Evolutionary conservation across 2,888 invertebrate species (phyloP).

Genomic region (Tigriopus californicus): DNA sequence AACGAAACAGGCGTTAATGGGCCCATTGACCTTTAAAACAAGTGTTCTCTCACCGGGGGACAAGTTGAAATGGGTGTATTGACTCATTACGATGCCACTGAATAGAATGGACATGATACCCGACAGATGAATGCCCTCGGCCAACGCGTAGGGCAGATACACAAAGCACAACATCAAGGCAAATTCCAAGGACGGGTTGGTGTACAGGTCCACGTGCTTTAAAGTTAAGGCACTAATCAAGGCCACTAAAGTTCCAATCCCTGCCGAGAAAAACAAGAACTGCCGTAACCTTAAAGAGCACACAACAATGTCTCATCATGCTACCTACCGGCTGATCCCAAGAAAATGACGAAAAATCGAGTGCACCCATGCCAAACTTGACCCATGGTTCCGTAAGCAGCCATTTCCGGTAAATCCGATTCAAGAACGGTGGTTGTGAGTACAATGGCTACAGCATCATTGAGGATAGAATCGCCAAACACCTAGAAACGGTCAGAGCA

Average conservation of each 20-base stretch:
- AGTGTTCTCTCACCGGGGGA: constrained; percentile 40
- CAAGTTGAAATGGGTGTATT: constrained; percentile 94
- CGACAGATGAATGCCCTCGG: constrained; percentile 85
- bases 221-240: constrained; percentile 59
- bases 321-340: constrained; percentile 79
- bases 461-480: constrained; percentile 42
- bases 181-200: constrained; percentile 94
- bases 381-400: constrained; percentile 47
- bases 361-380: constrained; percentile 72
- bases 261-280: constrained; percentile 53
- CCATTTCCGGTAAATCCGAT: constrained; percentile 25
- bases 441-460: constrained; percentile 97
- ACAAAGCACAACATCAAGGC: constrained; percentile 97
- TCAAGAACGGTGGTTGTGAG: constrained; percentile 46
- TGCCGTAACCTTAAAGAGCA: too few relatives aligned
- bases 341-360: constrained; percentile 85
- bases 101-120: constrained; percentile 98
- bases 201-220: constrained; percentile 49
- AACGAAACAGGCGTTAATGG: not conserved
- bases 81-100: constrained; percentile 98
- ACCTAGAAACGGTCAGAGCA: not conserved
- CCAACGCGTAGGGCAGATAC: constrained; percentile 91
- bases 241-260: constrained; percentile 85
- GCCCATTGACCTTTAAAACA: not conserved
- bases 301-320: too few relatives aligned